These are phyloP conservation scores for Proteles cristata DNA, from an alignment of 2,113 vertebrate genomes.

Conservation along the genomic window DNA sequence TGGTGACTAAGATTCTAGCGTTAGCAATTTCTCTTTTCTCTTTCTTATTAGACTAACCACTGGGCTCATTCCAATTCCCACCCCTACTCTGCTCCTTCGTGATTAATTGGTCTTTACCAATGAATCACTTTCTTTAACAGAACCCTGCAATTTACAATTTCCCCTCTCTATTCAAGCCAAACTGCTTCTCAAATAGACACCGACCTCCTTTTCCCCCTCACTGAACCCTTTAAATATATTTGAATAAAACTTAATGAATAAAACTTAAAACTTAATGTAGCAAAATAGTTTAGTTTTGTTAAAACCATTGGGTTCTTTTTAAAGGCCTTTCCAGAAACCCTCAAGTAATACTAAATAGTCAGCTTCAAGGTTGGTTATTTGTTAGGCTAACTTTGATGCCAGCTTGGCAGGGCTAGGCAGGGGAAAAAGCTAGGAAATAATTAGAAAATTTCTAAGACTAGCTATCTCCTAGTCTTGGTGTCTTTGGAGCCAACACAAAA, in stretches of 20 bases:
- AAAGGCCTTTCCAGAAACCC: not conserved
- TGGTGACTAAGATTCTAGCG: not conserved
- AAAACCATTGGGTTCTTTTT: not conserved
- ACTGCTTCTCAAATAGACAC: slow-evolving; percentile 54
- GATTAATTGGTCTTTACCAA: slow-evolving; percentile 35
- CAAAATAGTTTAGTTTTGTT: slow-evolving; percentile 57
- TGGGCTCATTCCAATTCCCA: slow-evolving; percentile 38
- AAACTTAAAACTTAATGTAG: slow-evolving; percentile 47
- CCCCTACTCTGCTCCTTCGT: not conserved
- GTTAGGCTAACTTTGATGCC: slow-evolving; percentile 26
- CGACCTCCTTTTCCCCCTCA: slow-evolving; percentile 22
- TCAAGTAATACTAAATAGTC: slow-evolving; percentile 24
- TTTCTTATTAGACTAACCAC: slow-evolving; percentile 36
- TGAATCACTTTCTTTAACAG: slow-evolving; percentile 51
- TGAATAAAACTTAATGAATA: slow-evolving; percentile 55
- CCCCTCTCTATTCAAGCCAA: slow-evolving; percentile 32
- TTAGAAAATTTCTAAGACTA: not conserved
- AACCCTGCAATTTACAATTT: slow-evolving; percentile 55
- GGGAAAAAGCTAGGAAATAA: not conserved
- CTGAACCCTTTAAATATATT: slow-evolving; percentile 59
- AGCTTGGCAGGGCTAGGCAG: not conserved
- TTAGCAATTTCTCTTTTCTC: slow-evolving; percentile 3
- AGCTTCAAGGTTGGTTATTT: not conserved
- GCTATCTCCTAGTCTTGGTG: not conserved
- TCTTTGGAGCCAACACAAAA: not conserved